These are phyloP conservation scores for Tribolium madens DNA, from an alignment of 1,140 invertebrate species.

Conservation along the genomic window DNA sequence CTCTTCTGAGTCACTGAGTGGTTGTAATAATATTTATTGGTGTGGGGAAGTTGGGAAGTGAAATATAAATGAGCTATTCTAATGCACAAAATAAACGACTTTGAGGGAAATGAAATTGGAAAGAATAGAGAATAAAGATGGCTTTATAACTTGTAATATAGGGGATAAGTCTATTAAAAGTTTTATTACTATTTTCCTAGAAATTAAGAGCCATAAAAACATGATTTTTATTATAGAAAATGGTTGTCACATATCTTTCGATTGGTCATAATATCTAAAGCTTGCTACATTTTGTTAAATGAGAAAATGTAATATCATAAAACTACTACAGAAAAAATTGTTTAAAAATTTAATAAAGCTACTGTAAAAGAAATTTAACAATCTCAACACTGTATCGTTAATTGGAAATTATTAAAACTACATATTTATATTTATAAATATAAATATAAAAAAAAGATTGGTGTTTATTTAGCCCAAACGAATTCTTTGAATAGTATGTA, in stretches of 20 bases:
- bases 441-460: neutral
- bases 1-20: neutral
- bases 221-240: neutral
- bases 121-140: neutral
- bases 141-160: neutral
- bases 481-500: neutral
- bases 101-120: neutral
- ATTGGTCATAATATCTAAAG: too few species aligned
- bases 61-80: neutral
- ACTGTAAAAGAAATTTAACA: too few species aligned
- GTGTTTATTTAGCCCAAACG: neutral
- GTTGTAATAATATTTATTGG: neutral
- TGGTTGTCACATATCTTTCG: neutral
- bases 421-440: too few species aligned
- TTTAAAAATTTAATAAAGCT: too few species aligned
- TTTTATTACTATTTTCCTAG: neutral
- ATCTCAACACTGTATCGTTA: too few species aligned
- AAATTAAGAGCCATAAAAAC: neutral
- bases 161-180: neutral
- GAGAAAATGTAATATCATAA: too few species aligned
- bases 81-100: neutral
- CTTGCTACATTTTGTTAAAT: too few species aligned
- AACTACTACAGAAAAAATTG: too few species aligned
- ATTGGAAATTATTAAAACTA: too few species aligned
- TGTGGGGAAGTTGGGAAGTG: neutral